Base-by-base conservation (phyloP, 2,797 vertebrate genomes). In the Chelonia mydas region DNA sequence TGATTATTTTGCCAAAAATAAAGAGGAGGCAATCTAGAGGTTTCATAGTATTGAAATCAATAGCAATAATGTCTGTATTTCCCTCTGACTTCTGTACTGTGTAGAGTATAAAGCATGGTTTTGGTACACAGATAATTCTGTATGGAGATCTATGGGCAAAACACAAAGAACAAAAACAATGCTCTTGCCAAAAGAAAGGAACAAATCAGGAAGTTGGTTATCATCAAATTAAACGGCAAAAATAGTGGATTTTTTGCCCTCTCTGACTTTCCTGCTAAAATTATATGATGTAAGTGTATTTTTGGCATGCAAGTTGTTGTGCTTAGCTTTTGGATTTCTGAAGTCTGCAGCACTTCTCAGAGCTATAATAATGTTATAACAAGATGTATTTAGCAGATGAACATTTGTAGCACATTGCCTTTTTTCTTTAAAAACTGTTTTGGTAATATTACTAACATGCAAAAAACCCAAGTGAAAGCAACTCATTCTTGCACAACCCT, bases 51-150 rank as follows among this genome's bases (percentile, higher is more conserved):
- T 25, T 88, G 90, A 95, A 96, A 92, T 91, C 86, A 88, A 80
- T 17, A 68, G 77, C 76, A 84, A n/a, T 95, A 95, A 84, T 47
- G 55, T 92, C 86, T 84, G 76, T 81, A 17, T n/a, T 92, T 88
- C 45, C 89, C 95, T 93, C 90, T 83, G 94, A 15, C 49, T 96
- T 96, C 82, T 95, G 27, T 92, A 95, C 92, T 82, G 82, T 92
- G 94, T 85, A 84, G 88, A 96, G 82, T 59, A 72, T 93, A 94
- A 96, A 94, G 61, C 68, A 76, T 94, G 93, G 77, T 54, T 98
- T 98, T 97, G 84, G 91, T 97, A 95, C 96, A 90, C 91, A 97
- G 92, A 97, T 97, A 94, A 74, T 79, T 94, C 92, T 95, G 88
- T 96, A 95, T 19, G 47, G 95, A 94, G 91, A 92, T 95, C 90